Evolutionary conservation across 2,888 invertebrate genomes (phyloP).

Genomic region (Drosophila affinis): DNA sequence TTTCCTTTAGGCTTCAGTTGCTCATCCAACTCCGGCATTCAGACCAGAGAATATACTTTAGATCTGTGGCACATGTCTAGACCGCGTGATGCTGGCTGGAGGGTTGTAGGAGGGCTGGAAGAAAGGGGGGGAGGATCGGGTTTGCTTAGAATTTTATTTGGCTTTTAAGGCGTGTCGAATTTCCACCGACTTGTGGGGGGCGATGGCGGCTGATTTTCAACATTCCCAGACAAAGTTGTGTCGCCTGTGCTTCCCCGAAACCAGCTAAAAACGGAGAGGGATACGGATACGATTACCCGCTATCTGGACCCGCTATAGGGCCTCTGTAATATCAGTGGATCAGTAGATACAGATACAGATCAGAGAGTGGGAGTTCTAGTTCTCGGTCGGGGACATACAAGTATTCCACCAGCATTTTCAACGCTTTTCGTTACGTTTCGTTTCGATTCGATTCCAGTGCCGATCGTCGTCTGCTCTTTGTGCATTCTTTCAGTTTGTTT

Average conservation of each 20-base stretch:
- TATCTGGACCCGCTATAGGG: conserved; percentile 32
- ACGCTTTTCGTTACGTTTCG: conserved; percentile 51
- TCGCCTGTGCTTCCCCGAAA: conserved; percentile 29
- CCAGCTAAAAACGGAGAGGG: conserved; percentile 5
- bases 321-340: conserved; percentile 25
- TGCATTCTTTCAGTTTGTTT: conserved; percentile 74
- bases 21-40: not conserved
- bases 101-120: conserved; percentile 5
- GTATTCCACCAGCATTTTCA: conserved; percentile 45
- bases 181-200: conserved; percentile 40
- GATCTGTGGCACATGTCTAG: conserved; percentile 33
- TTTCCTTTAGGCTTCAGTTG: not conserved
- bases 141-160: not conserved
- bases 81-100: conserved; percentile 18
- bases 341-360: not conserved
- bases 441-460: conserved; percentile 44
- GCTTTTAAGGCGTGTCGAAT: conserved; percentile 43
- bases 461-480: conserved; percentile 68
- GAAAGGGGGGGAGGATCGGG: not conserved
- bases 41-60: not conserved
- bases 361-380: conserved; percentile 5
- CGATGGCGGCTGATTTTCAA: not conserved
- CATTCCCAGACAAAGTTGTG: not conserved
- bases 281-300: conserved; percentile 41
- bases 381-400: conserved; percentile 12